Conservation (phyloP, 2,113 vertebrate species). For the Bombycilla garrulus region DNA sequence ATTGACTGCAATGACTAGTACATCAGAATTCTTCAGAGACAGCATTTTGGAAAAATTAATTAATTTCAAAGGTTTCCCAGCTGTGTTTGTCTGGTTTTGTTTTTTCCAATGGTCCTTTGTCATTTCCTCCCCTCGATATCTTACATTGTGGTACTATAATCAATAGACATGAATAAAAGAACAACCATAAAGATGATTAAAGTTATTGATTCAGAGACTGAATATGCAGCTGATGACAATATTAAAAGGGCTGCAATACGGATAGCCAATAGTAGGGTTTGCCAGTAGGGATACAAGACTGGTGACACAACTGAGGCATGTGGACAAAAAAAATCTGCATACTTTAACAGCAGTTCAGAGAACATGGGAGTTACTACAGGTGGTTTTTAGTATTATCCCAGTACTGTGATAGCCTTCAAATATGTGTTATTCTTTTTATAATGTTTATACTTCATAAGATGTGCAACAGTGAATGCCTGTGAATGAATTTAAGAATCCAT, state of each 20-base stretch:
- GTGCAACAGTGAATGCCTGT: not conserved
- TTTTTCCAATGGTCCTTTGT: not conserved
- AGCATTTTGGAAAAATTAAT: not conserved
- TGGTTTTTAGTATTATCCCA: not conserved
- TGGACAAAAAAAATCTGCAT: not conserved
- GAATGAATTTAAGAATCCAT: not conserved
- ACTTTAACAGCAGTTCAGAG: not conserved
- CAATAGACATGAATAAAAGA: conserved; percentile 39
- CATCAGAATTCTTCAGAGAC: not conserved
- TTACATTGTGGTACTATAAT: not conserved
- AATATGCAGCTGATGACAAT: not conserved
- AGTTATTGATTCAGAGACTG: not conserved
- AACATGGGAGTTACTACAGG: not conserved
- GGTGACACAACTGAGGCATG: not conserved
- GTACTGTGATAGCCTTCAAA: not conserved
- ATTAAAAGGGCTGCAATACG: not conserved
- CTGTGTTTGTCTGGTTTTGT: not conserved
- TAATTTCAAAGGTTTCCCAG: not conserved
- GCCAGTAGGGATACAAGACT: not conserved
- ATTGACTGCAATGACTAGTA: not conserved
- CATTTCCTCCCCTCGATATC: not conserved
- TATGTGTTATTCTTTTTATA: not conserved
- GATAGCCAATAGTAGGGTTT: not conserved
- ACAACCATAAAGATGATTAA: conserved; percentile 24
- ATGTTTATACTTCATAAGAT: not conserved